Percentiles rank a stretch among this genome's conserved stretches.
Conservation (phyloP, 2,888 invertebrate species). For the Agrochola circellaris region DNA sequence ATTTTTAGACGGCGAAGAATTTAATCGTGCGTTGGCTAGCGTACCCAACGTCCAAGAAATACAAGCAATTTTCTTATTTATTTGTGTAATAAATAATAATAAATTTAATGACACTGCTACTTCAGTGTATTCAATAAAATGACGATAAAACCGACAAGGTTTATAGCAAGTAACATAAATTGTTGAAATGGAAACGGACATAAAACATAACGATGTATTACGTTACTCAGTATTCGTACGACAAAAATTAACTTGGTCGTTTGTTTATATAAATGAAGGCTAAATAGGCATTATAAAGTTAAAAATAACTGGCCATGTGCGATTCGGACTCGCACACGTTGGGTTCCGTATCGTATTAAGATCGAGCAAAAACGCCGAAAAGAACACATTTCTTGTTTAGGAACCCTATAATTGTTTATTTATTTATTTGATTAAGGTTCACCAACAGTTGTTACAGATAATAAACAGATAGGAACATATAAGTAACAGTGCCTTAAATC, state of each 20-base stretch:
- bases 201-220: background rate
- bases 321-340: no score
- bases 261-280: conserved; percentile 1
- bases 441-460: no score
- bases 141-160: conserved; percentile 36
- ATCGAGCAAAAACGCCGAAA: no score
- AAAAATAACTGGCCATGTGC: background rate
- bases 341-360: no score
- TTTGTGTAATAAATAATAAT: no score
- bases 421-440: no score
- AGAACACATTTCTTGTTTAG: no score
- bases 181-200: conserved; percentile 7
- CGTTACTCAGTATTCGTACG: background rate
- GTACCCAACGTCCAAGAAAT: background rate
- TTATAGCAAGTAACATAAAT: background rate
- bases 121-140: conserved; percentile 22
- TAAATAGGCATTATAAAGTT: background rate
- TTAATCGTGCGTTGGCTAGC: background rate
- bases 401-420: no score
- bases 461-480: no score
- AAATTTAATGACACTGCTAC: background rate
- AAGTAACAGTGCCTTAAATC: no score
- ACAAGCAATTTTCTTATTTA: conserved; percentile 1
- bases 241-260: no score
- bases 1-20: background rate